Conservation (phyloP, 2,797 vertebrate genomes). For the Myripristis murdjan region DNA sequence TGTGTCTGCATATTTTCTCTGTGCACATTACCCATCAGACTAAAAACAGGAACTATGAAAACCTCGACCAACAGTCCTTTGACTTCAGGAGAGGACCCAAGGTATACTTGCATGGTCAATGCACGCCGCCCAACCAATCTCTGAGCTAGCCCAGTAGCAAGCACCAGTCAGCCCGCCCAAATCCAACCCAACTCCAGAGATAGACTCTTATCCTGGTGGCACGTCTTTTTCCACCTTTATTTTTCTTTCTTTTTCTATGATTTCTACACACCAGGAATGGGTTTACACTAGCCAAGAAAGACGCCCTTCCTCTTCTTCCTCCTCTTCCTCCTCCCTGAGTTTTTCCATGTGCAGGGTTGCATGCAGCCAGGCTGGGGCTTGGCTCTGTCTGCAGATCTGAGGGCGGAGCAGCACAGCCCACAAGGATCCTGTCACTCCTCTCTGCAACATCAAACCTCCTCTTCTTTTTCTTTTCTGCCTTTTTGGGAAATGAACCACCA, state of each 20-base stretch:
- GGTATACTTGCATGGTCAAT: constrained; percentile 99
- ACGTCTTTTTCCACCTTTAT: constrained; percentile 85
- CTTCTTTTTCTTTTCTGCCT: constrained; percentile 63
- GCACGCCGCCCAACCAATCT: constrained; percentile 99
- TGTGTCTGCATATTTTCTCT: constrained; percentile 99
- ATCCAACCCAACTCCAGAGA: constrained; percentile 83
- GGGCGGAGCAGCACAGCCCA: constrained; percentile 81
- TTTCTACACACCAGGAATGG: constrained; percentile 81
- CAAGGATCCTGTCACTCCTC: constrained; percentile 81
- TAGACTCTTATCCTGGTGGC: constrained; percentile 88
- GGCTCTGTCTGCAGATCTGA: constrained; percentile 78
- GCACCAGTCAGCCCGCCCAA: constrained; percentile 81
- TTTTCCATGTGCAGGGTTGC: constrained; percentile 89
- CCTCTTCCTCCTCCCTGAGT: constrained; percentile 84
- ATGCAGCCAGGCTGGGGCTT: constrained; percentile 84
- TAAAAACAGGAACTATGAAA: constrained; percentile 99
- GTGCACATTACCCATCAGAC: constrained; percentile 99
- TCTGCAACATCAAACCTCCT: constrained; percentile 79
- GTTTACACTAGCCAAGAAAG: constrained; percentile 76
- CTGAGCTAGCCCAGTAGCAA: constrained; percentile 85
- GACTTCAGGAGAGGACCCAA: constrained; percentile 99
- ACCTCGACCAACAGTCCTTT: constrained; percentile 99
- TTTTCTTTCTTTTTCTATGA: constrained; percentile 77
- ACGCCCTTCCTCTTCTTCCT: constrained; percentile 84
- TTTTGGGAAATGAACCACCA: constrained; percentile 76